These are phyloP conservation scores for Ceratitis capitata DNA, from an alignment of 1,140 invertebrate genomes.

Conservation along the genomic window DNA sequence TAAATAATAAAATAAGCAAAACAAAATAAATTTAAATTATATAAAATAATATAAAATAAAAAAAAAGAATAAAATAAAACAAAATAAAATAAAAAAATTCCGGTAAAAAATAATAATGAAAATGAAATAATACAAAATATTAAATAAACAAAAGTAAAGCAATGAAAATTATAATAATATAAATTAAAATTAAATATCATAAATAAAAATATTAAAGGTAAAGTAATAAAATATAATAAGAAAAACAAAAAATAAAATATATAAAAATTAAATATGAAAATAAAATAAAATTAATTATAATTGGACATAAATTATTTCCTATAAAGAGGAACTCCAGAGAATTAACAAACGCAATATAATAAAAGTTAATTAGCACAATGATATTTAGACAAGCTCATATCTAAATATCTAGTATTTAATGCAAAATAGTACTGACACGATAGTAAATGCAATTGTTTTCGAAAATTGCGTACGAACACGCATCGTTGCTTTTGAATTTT, in stretches of 20 bases:
- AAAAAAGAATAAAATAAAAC: not conserved
- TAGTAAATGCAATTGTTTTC: not conserved
- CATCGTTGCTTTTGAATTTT: not conserved
- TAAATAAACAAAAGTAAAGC: not conserved
- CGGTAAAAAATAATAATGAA: no score
- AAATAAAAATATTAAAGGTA: not conserved
- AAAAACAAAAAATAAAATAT: not conserved
- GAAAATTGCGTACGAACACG: constrained; percentile 29
- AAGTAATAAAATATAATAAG: not conserved
- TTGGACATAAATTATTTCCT: no score
- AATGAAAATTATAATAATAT: no score
- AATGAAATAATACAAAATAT: no score
- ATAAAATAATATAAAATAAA: not conserved
- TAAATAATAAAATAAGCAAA: no score
- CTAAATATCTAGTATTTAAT: no score
- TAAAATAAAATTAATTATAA: no score
- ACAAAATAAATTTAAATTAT: not conserved
- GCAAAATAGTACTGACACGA: not conserved
- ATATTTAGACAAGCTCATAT: constrained; percentile 13
- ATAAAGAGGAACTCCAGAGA: no score
- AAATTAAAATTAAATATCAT: not conserved
- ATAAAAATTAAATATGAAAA: no score
- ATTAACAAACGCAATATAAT: not conserved
- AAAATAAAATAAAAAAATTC: no score
- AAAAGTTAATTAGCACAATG: not conserved